These are phyloP conservation scores for Trachymyrmex cornetzi DNA, from an alignment of 1,140 invertebrate genomes.

Conservation along the genomic window DNA sequence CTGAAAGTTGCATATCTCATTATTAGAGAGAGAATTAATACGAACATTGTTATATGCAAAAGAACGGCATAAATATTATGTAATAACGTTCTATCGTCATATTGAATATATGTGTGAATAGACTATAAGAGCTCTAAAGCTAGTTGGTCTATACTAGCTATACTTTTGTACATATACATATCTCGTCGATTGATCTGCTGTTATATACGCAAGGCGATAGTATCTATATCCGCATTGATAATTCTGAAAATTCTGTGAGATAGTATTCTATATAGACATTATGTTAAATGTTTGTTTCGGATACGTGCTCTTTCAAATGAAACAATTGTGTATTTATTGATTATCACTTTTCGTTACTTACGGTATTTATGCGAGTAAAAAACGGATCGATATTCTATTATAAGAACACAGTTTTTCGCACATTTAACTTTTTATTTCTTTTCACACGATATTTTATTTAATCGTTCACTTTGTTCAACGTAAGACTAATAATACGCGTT, in stretches of 20 bases:
- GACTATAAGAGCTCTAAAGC: background rate
- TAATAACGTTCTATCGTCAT: background rate
- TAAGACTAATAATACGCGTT: too few species aligned
- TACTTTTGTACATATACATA: constrained; percentile 25
- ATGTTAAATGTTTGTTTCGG: too few species aligned
- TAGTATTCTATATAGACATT: background rate
- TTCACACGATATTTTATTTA: too few species aligned
- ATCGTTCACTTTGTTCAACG: too few species aligned
- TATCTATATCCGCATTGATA: background rate
- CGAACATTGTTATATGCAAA: background rate
- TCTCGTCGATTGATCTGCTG: constrained; percentile 26
- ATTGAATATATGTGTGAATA: background rate
- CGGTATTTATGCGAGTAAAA: too few species aligned
- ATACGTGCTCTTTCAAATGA: too few species aligned
- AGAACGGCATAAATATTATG: background rate
- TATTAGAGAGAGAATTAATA: background rate
- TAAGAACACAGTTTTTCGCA: too few species aligned
- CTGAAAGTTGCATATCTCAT: background rate
- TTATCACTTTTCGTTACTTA: too few species aligned
- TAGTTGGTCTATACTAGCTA: background rate
- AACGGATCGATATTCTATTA: too few species aligned
- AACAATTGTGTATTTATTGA: too few species aligned
- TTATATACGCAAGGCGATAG: background rate
- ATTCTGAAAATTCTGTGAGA: constrained; percentile 20
- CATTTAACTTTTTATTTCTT: too few species aligned